Base-by-base conservation (phyloP, 2,113 vertebrate genomes). In the Pyrgilauda ruficollis region DNA sequence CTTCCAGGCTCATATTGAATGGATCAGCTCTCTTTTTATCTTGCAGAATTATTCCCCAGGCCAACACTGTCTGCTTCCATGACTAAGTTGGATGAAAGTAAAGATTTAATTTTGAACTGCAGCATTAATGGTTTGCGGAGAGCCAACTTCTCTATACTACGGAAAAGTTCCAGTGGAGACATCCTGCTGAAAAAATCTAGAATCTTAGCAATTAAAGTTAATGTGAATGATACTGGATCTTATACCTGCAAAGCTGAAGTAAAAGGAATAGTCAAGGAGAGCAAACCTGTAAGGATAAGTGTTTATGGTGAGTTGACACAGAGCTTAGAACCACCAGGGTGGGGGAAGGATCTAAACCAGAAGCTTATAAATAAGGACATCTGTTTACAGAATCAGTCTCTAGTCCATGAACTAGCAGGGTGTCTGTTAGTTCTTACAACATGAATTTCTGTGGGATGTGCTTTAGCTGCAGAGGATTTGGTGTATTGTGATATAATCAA, bases 281-380 rank as follows among this genome's bases (percentile, higher is more conserved):
- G 97, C 89, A 90, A 94, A 52, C 70, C 87, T 68, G 52, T 97
- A 55, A 41, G 13, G 28, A 68, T 98, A 75, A 85, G 37, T 44
- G 89, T 97, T 88, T 97, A 97, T 67, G 97, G 97, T 98, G 93
- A 96, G 97, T 97, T 79, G 70, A 91, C 81, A 43, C 15, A 70
- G 33, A 75, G 28, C 33, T 69, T 87, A 53, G 44, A 66, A 50
- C 28, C 41, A 59, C 1, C 35, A 15, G n/a, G 7, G 33, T 41
- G 1, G 12, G 14, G 5, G 1, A 4, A 24, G 37, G n/a, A 49
- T 70, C 26, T 62, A 86, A 87, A 12, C 31, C 3, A 4, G 63
- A 50, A 64, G 23, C 12, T 79, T 72, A 11, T 41, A 52, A 80
- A 55, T 67, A 75, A 66, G 28, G 31, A 23, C 7, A 33, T 62